phyloP scores from a whole-genome alignment of 1,140 invertebrate genomes.

The Gonioctena quinquepunctata region DNA sequence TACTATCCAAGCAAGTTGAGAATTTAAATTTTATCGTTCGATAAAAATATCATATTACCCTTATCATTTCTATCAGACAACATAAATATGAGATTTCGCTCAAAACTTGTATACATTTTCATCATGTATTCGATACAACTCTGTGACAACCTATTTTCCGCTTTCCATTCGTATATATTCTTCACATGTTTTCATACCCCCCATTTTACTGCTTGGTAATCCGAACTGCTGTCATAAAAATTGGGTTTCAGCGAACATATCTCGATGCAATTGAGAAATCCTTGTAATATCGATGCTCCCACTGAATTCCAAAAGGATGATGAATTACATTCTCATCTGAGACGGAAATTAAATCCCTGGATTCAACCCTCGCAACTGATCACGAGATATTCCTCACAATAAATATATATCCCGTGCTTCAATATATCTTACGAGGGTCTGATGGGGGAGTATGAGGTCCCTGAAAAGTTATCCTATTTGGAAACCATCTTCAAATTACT shows the following conservation, averaged over 20 bases:
- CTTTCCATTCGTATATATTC: too few species aligned
- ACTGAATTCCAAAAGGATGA: constrained; percentile 13
- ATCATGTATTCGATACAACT: too few species aligned
- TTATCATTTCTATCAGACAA: too few species aligned
- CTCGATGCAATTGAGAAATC: neutral
- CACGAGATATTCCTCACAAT: neutral
- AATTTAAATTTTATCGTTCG: too few species aligned
- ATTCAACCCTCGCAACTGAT: neutral
- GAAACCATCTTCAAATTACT: neutral
- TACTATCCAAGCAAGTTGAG: too few species aligned
- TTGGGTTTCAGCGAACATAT: neutral
- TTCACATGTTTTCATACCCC: neutral
- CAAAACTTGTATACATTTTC: too few species aligned
- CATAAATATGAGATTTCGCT: too few species aligned
- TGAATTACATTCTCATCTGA: constrained; percentile 11
- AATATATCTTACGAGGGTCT: neutral
- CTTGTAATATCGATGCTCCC: constrained; percentile 10
- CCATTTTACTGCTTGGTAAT: neutral
- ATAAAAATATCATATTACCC: too few species aligned
- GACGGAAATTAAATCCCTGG: constrained; percentile 13
- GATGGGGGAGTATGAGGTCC: neutral
- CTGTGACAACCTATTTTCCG: too few species aligned
- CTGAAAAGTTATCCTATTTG: neutral
- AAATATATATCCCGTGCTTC: neutral
- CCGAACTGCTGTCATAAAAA: constrained; percentile 3